Conservation (phyloP, 2,797 vertebrate genomes). For the Acanthornis magna region DNA sequence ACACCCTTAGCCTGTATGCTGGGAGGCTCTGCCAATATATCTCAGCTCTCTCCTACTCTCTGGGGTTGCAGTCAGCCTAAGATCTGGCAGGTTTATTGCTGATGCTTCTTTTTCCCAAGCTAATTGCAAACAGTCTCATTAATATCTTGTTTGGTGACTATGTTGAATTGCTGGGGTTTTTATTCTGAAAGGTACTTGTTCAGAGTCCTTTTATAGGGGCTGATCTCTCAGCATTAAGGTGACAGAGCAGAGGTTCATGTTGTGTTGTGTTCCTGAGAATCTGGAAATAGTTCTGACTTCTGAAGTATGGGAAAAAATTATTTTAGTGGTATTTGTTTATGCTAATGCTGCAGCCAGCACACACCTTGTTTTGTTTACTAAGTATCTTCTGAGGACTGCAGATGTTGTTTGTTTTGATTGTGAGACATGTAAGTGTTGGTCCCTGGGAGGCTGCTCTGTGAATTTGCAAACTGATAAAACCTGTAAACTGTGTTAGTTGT, state of each 20-base stretch:
- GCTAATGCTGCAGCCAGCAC: constrained; percentile 8
- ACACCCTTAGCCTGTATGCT: background rate
- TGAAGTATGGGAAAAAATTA: background rate
- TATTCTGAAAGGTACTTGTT: background rate
- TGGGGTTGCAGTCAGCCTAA: background rate
- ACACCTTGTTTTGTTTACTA: constrained; percentile 57
- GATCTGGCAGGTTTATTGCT: constrained; percentile 46
- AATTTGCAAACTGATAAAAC: constrained; percentile 59
- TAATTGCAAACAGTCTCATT: constrained; percentile 43
- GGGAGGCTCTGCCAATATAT: constrained; percentile 32
- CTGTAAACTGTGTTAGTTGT: constrained; percentile 27
- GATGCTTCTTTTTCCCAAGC: background rate
- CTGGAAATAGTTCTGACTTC: background rate
- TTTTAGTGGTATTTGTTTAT: constrained; percentile 40
- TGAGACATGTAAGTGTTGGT: constrained; percentile 26
- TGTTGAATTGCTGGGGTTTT: background rate
- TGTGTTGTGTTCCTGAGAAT: background rate
- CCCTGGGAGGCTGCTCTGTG: constrained; percentile 17
- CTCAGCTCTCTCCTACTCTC: constrained; percentile 17
- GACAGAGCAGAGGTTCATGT: background rate
- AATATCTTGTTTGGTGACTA: background rate
- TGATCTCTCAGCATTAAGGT: background rate
- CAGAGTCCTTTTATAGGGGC: background rate
- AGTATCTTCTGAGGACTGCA: constrained; percentile 4
- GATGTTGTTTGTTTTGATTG: constrained; percentile 54